Evolutionary conservation across 2,113 vertebrate genomes (phyloP), one percentile per base, ranked within the genome.

Genomic region (Clinocottus analis): DNA sequence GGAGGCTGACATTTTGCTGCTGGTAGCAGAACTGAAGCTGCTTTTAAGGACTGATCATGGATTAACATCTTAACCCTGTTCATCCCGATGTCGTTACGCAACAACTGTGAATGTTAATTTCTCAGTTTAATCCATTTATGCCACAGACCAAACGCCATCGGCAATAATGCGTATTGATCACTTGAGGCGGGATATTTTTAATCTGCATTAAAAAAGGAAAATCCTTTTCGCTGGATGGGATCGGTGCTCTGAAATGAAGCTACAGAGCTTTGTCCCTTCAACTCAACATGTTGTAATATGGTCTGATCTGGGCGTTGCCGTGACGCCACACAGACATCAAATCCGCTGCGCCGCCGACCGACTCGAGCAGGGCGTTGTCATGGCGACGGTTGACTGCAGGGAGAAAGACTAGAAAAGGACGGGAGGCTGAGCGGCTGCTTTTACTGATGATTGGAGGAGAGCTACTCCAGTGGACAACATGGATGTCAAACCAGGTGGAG

Each of bases 281-380:
- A n/a, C 31, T 10, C 41, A 5, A 12, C 33, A 56, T 75, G 10
- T 37, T 3, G 19, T 80, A 41, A 84, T 79, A 45, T 89, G 65
- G 77, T 55, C 41, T 67, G 75, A 84, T 72, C 47, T 27, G 87
- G 84, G 80, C 79, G 82, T 92, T 85, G 86, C 79, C 80, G 83
- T 85, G 82, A 77, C 65, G 19, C 39, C 67, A 75, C 84, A 75
- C 70, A 77, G 69, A 81, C 51, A 84, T 64, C n/a, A 61, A 77
- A 72, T 69, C 67, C 64, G 79, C 83, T 82, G 82, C 51, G 60
- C 64, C 67, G 23, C 16, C 5, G 53, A 29, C 75, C 11, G n/a
- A 71, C 41, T 78, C 79, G 56, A 35, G 75, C 65, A 77, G 76
- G 67, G 67, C 8, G 78, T 89, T 82, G 77, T 77, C 79, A 89